Conservation (phyloP, 2,113 vertebrate species). For the Rhabdomys dilectus region DNA sequence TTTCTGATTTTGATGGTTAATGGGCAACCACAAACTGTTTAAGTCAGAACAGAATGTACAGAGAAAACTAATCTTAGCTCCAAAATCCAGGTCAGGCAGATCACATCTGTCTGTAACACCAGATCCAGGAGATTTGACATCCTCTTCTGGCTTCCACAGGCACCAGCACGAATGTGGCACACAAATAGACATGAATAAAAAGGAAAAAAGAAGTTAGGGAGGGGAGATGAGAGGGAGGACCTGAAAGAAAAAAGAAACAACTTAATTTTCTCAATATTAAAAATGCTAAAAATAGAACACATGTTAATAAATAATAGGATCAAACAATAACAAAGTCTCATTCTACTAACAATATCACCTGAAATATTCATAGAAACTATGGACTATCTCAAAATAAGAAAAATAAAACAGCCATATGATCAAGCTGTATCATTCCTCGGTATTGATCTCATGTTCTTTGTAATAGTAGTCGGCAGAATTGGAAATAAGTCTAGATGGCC, state of each 20-base stretch:
- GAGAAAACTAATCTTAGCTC: not conserved
- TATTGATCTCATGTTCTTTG: not conserved
- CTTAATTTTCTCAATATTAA: not conserved
- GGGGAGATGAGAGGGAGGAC: not conserved
- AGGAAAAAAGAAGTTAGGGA: not conserved
- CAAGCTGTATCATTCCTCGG: not conserved
- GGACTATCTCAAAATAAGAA: not conserved
- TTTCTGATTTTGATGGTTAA: slow-evolving; percentile 10
- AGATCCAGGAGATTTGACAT: not conserved
- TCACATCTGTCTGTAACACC: not conserved
- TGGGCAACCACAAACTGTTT: not conserved
- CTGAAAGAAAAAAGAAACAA: not conserved
- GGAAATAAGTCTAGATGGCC: not conserved
- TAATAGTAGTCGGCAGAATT: not conserved
- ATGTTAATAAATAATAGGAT: not conserved
- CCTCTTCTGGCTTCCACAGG: not conserved
- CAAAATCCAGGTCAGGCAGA: not conserved
- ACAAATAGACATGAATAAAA: not conserved
- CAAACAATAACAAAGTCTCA: not conserved
- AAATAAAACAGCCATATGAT: not conserved
- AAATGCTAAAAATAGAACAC: not conserved
- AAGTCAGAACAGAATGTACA: not conserved
- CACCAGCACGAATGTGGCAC: not conserved
- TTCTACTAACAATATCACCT: not conserved
- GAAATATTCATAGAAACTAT: not conserved